Base-by-base conservation (phyloP, 2,888 invertebrate genomes). In the Malthinus flaveolus region DNA sequence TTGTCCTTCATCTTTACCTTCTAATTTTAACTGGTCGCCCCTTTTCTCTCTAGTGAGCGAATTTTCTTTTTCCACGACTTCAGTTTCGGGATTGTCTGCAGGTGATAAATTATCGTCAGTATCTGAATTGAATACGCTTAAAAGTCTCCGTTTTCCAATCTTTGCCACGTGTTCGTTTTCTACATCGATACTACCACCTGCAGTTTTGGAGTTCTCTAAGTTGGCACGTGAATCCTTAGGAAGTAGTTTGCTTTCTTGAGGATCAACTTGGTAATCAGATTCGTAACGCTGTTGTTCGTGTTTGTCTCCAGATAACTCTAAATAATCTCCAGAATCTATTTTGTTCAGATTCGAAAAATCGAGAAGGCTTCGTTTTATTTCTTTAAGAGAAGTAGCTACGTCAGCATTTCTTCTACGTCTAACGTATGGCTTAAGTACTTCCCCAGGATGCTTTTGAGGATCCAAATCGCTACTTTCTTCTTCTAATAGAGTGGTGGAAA, bases 381-480 rank as follows among this genome's bases (percentile, higher is more conserved):
- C 32, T 39, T 13, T 44, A 1, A 36, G 31, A 10, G 8, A 9
- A 7, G 56, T 48, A 10, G 33, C 10, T 3, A 42, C 44, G n/a
- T 62, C 54, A 1, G 52, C 31, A 47, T 59, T 50, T 45, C 76
- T 65, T 61, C 74, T 71, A 31, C 67, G 67, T 36, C 76, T 63
- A 4, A 76, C 65, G 49, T 73, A 69, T 7, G 73, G 70, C 39
- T 66, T 63, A 4, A 72, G 59, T 44, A 68, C 66, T 9, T 65
- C 68, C 6, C 71, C 70, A 3, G 65, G 59, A 59, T 69, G 66
- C 10, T 68, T 31, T 9, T 66, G 65, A 0, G 77, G 77, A 64
- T 75, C 68, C n/a, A 77, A 64, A 31, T 68, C 68, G 11, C 67
- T 68, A 3, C 68, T 70, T 67, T 77, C 76, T 59, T 71, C 71